These are phyloP conservation scores for Melangyna quadrimaculata DNA, from an alignment of 2,888 invertebrate species.

Conservation along the genomic window DNA sequence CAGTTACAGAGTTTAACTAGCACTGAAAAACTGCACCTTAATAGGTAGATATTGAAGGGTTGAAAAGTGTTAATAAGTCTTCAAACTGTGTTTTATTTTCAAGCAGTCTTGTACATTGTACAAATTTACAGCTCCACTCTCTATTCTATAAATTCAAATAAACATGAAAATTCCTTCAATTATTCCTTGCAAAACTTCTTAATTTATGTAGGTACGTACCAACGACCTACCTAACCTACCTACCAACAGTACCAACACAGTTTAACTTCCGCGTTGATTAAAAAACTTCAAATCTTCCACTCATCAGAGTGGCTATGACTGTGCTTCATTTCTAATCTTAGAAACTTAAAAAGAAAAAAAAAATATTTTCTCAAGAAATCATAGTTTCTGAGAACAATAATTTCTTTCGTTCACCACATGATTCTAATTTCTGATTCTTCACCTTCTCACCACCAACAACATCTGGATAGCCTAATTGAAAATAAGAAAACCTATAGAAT, in stretches of 20 bases:
- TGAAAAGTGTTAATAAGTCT: too few species aligned
- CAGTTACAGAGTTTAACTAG: too few species aligned
- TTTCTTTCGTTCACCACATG: slow-evolving; percentile 26
- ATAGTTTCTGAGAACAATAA: slow-evolving; percentile 34
- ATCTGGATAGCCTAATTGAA: slow-evolving; percentile 45
- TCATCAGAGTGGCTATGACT: background rate
- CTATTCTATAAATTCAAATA: too few species aligned
- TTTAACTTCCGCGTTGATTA: background rate
- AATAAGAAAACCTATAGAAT: slow-evolving; percentile 41
- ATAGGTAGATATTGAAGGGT: too few species aligned
- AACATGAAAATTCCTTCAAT: background rate
- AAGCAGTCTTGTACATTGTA: too few species aligned
- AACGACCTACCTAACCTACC: background rate
- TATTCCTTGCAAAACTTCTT: background rate
- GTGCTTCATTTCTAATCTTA: background rate
- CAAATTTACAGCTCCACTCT: too few species aligned
- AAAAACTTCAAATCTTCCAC: slow-evolving; percentile 24
- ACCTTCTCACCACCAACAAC: too few species aligned
- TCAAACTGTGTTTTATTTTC: too few species aligned
- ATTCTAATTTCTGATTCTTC: too few species aligned
- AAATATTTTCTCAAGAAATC: background rate
- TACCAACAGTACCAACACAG: too few species aligned
- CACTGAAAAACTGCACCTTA: too few species aligned
- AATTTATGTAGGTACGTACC: too few species aligned
- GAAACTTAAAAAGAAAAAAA: background rate